Conservation (phyloP, 2,113 vertebrate genomes). For the Xenopus borealis region DNA sequence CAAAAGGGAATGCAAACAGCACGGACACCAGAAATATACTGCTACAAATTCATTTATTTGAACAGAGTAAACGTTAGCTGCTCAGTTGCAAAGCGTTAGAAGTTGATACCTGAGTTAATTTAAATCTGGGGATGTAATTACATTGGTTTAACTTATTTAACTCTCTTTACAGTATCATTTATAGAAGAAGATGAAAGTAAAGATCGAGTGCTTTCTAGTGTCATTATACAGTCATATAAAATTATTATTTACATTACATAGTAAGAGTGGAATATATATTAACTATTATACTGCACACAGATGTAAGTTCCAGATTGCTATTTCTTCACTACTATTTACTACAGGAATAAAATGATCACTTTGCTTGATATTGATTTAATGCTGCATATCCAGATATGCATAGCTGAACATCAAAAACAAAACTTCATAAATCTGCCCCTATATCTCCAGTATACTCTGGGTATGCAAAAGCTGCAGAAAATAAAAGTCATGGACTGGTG, state of each 20-base stretch:
- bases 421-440: too few relatives aligned
- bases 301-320: too few relatives aligned
- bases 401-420: too few relatives aligned
- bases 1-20: constrained; percentile 77
- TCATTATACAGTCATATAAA: constrained; percentile 86
- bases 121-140: constrained; percentile 80
- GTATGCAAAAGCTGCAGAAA: too few relatives aligned
- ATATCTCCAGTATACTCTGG: too few relatives aligned
- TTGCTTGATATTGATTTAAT: too few relatives aligned
- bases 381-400: too few relatives aligned
- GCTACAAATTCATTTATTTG: constrained; percentile 78
- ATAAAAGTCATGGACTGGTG: too few relatives aligned
- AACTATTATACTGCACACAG: constrained; percentile 62
- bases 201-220: constrained; percentile 83
- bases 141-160: constrained; percentile 89
- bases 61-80: constrained; percentile 67
- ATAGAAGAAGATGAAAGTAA: constrained; percentile 73
- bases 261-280: constrained; percentile 71
- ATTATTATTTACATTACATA: constrained; percentile 80
- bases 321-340: too few relatives aligned
- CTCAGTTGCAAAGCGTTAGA: constrained; percentile 69
- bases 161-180: constrained; percentile 83
- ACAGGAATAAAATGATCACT: too few relatives aligned
- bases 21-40: constrained; percentile 80
- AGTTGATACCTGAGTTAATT: constrained; percentile 82